Conservation (phyloP, 2,113 vertebrate species). For the Hippocampus guttulatus region DNA sequence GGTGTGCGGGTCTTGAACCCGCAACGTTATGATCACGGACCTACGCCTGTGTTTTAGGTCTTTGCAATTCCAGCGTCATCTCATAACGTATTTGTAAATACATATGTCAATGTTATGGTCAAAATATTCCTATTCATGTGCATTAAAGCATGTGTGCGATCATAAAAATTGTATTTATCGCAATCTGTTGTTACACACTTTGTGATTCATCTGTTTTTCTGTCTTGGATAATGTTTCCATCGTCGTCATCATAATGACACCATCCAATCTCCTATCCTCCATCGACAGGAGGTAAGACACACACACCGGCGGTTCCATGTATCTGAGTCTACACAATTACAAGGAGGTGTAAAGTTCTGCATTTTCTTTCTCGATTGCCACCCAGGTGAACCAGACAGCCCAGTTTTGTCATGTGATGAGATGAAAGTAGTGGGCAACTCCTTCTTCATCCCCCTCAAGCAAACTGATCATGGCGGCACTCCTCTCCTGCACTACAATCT, state of each 20-base stretch:
- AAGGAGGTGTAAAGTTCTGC: not conserved
- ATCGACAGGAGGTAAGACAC: constrained; percentile 59
- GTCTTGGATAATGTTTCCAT: constrained; percentile 17
- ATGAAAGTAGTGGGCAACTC: constrained; percentile 53
- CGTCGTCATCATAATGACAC: constrained; percentile 17
- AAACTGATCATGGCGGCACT: constrained; percentile 42
- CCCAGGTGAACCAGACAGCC: constrained; percentile 70
- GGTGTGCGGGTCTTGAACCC: no score
- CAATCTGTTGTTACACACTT: constrained; percentile 18
- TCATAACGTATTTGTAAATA: not conserved
- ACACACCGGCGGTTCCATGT: not conserved
- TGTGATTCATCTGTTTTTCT: constrained; percentile 26
- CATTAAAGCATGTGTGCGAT: no score
- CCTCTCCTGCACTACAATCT: constrained; percentile 54
- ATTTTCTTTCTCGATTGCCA: not conserved
- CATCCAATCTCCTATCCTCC: constrained; percentile 24
- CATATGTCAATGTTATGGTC: not conserved
- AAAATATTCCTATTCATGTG: not conserved
- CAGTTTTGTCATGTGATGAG: constrained; percentile 39
- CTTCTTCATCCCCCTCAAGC: constrained; percentile 58
- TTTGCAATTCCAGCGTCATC: not conserved
- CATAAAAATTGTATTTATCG: no score
- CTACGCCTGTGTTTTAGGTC: no score
- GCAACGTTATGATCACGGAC: no score
- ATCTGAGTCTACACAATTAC: not conserved